These are phyloP conservation scores for Synanthedon tipuliformis DNA, from an alignment of 2,888 invertebrate genomes.

Conservation along the genomic window DNA sequence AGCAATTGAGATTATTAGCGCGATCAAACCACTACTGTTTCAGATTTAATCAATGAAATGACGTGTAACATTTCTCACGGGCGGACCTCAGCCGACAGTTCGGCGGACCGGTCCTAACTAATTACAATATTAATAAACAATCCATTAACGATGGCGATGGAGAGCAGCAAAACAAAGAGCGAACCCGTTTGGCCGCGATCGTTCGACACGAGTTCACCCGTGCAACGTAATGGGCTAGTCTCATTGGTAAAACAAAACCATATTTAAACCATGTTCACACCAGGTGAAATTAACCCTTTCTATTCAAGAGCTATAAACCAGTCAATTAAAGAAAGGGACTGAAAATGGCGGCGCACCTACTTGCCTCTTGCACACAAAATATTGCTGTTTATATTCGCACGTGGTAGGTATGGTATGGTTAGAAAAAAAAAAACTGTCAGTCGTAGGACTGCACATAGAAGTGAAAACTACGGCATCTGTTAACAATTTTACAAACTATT, in stretches of 20 bases:
- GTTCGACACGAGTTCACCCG: conserved; percentile 4
- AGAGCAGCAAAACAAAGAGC: conserved; percentile 16
- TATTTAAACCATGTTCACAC: no score
- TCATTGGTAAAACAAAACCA: not conserved
- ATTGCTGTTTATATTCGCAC: no score
- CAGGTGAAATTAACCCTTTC: no score
- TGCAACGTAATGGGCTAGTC: conserved; percentile 1
- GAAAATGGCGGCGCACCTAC: no score
- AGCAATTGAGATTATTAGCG: conserved; percentile 4
- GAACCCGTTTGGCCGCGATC: conserved; percentile 6
- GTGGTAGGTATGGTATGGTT: no score
- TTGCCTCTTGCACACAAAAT: no score
- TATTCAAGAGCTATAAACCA: no score
- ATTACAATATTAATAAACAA: conserved; percentile 49
- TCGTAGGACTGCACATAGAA: no score
- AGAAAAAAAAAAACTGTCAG: no score
- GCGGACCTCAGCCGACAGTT: conserved; percentile 3
- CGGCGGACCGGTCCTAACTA: conserved; percentile 15
- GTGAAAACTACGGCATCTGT: no score
- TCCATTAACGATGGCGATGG: conserved; percentile 31
- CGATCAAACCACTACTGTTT: conserved; percentile 14
- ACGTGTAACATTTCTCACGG: conserved; percentile 23
- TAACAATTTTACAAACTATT: no score
- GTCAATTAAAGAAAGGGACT: no score
- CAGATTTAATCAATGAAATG: conserved; percentile 27